These are phyloP conservation scores for Drosophila affinis DNA, from an alignment of 2,888 invertebrate genomes.

Conservation along the genomic window DNA sequence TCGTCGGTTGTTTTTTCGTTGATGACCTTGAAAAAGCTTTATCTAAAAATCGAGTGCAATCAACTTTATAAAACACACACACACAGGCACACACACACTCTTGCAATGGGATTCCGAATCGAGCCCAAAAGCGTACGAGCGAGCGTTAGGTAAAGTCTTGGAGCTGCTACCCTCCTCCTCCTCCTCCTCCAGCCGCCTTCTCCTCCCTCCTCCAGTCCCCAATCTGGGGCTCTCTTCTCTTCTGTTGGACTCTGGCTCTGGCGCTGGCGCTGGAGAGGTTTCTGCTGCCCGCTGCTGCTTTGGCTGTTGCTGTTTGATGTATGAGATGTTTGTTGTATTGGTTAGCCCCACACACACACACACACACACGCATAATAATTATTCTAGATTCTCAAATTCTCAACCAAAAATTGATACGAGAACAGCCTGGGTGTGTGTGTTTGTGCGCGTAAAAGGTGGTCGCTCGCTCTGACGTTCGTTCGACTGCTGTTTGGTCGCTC, in stretches of 20 bases:
- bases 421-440: constrained; percentile 2
- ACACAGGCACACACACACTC: constrained; percentile 14
- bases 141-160: constrained; percentile 72
- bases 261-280: neutral
- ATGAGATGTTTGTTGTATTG: constrained; percentile 25
- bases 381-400: constrained; percentile 68
- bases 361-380: constrained; percentile 67
- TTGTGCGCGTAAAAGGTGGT: constrained; percentile 52
- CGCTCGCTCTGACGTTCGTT: constrained; percentile 47
- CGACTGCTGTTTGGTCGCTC: neutral
- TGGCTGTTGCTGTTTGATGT: constrained; percentile 18
- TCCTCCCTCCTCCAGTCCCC: constrained; percentile 16
- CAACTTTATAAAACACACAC: constrained; percentile 78
- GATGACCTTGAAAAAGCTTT: constrained; percentile 84
- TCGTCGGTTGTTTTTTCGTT: constrained; percentile 69
- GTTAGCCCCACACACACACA: constrained; percentile 55
- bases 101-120: constrained; percentile 26
- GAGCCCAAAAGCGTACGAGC: constrained; percentile 12
- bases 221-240: constrained; percentile 11
- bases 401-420: constrained; percentile 20
- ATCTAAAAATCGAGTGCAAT: constrained; percentile 84
- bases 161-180: constrained; percentile 28
- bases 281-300: constrained; percentile 3
- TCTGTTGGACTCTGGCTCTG: neutral
- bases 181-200: no score